A percentile compares a stretch with the other conserved stretches of the same genome.
These are phyloP conservation scores for Omphaloscelis lunosa DNA, from an alignment of 2,888 invertebrate species.

Conservation along the genomic window DNA sequence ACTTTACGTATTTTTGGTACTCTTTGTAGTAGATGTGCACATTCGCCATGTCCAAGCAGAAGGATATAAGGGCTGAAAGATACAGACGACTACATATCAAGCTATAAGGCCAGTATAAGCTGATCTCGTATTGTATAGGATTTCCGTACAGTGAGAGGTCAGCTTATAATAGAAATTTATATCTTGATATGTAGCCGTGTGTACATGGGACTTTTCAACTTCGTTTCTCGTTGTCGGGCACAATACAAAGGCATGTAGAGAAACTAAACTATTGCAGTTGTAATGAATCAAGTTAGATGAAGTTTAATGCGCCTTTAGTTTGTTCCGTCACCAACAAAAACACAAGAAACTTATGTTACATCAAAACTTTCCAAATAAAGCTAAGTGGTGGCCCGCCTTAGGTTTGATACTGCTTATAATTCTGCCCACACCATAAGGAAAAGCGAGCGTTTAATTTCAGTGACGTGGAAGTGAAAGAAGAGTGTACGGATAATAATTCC, in stretches of 20 bases:
- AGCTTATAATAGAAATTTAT: too few relatives aligned
- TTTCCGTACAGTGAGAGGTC: too few relatives aligned
- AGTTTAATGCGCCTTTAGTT: neutral
- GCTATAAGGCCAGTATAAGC: too few relatives aligned
- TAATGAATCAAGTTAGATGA: neutral
- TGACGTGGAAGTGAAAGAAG: conserved; percentile 40
- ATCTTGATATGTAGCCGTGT: too few relatives aligned
- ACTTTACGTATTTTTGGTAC: neutral
- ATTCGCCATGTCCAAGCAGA: neutral
- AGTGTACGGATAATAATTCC: conserved; percentile 35
- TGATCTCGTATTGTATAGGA: too few relatives aligned
- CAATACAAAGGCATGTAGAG: neutral
- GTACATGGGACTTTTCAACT: too few relatives aligned
- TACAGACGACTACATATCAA: too few relatives aligned
- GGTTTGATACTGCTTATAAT: conserved; percentile 39
- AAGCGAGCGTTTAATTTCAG: conserved; percentile 50
- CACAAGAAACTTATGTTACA: conserved; percentile 36
- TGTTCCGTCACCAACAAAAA: conserved; percentile 9
- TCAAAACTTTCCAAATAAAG: conserved; percentile 32
- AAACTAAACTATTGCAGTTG: neutral
- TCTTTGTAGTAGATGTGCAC: neutral
- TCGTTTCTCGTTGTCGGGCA: neutral
- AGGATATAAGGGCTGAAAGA: neutral
- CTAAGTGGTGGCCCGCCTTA: conserved; percentile 8
- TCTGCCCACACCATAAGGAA: conserved; percentile 49